Percentiles rank a stretch among this genome's conserved stretches.
These are phyloP conservation scores for Odontamblyopus rebecca DNA, from an alignment of 2,797 vertebrate species.

Conservation along the genomic window DNA sequence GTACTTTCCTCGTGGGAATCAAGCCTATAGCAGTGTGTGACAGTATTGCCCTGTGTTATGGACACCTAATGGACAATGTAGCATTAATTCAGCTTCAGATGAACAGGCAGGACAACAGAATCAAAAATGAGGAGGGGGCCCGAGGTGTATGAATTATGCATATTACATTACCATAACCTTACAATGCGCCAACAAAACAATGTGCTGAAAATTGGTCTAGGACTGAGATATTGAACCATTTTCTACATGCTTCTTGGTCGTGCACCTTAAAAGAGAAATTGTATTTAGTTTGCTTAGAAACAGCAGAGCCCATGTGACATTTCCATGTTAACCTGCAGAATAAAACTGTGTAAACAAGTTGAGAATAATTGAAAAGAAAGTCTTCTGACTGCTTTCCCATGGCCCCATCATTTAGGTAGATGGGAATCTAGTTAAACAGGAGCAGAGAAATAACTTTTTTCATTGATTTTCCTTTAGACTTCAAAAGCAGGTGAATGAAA, in stretches of 20 bases:
- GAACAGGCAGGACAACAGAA: conserved; percentile 85
- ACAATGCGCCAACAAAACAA: conserved; percentile 80
- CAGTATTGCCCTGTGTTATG: conserved; percentile 80
- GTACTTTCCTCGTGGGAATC: conserved; percentile 65
- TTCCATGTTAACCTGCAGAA: conserved; percentile 74
- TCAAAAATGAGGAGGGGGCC: conserved; percentile 80
- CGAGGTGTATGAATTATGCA: conserved; percentile 93
- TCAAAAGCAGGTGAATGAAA: conserved; percentile 89
- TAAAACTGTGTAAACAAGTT: conserved; percentile 90
- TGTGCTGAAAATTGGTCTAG: conserved; percentile 84
- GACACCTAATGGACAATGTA: conserved; percentile 82
- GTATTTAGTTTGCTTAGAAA: conserved; percentile 88
- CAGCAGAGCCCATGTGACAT: conserved; percentile 81
- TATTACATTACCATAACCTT: conserved; percentile 84
- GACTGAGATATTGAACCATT: conserved; percentile 92
- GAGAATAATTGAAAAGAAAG: conserved; percentile 92
- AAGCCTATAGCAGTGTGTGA: conserved; percentile 76
- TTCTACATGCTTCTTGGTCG: conserved; percentile 89
- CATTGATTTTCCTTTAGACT: conserved; percentile 91
- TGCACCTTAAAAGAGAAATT: conserved; percentile 88
- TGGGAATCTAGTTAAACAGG: conserved; percentile 80
- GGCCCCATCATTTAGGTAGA: conserved; percentile 83
- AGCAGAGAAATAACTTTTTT: conserved; percentile 91
- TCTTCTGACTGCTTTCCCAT: conserved; percentile 84
- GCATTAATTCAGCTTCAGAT: conserved; percentile 88